A percentile compares a stretch with the other conserved stretches of the same genome.
Evolutionary conservation across 2,113 vertebrate species (phyloP).

Genomic region (Pituophis catenifer): DNA sequence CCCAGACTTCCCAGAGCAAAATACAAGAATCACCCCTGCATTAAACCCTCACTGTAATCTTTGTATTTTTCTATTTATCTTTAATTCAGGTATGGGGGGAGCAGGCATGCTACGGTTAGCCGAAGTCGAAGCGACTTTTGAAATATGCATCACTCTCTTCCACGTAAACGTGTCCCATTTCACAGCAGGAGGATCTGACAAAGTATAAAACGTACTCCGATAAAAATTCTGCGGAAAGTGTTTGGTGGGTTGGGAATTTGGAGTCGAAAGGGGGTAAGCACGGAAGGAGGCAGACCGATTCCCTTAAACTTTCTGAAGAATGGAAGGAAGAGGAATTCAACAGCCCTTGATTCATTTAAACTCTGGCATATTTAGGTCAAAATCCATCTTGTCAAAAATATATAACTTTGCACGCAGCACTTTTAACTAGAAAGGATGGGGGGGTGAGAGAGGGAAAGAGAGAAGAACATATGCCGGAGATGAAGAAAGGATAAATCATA

Average conservation of each 20-base stretch:
- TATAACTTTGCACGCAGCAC: conserved; percentile 63
- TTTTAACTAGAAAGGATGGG: conserved; percentile 45
- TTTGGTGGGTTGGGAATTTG: conserved; percentile 16
- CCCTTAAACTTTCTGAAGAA: conserved; percentile 42
- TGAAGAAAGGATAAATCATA: conserved; percentile 64
- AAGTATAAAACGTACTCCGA: background rate
- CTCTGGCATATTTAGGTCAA: conserved; percentile 66
- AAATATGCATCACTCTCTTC: background rate
- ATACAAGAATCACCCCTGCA: too few relatives aligned
- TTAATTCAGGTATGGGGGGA: background rate
- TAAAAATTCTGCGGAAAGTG: background rate
- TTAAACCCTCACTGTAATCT: too few relatives aligned
- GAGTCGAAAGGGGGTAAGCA: too few relatives aligned
- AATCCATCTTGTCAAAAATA: conserved; percentile 74
- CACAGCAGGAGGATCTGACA: background rate
- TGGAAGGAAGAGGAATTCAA: conserved; percentile 56
- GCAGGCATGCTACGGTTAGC: background rate
- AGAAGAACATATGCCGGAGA: conserved; percentile 41
- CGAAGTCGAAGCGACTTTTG: background rate
- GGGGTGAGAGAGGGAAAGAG: too few relatives aligned
- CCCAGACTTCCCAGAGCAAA: too few relatives aligned
- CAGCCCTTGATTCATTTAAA: conserved; percentile 63
- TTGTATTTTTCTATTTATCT: background rate
- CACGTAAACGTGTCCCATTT: background rate
- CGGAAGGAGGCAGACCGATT: background rate